A percentile compares a stretch with the other conserved stretches of the same genome.
Evolutionary conservation across 2,888 invertebrate genomes (phyloP).

Genomic region (Campoplex nolae): DNA sequence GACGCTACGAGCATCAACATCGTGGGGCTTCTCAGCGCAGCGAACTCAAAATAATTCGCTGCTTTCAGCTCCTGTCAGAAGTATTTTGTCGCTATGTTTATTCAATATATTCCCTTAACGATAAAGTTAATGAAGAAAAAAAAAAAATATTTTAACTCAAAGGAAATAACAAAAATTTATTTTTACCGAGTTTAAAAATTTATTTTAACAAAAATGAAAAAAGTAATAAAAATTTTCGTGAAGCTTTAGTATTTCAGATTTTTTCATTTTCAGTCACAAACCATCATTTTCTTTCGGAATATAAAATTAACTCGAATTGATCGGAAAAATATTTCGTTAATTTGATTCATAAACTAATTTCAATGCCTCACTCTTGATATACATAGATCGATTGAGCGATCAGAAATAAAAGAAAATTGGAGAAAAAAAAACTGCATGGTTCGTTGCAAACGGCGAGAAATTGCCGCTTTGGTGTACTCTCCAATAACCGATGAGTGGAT

Average conservation of each 20-base stretch:
- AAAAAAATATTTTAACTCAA: background rate
- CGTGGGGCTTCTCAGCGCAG: background rate
- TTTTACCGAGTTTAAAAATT: background rate
- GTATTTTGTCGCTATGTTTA: background rate
- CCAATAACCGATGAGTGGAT: background rate
- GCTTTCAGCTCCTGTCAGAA: background rate
- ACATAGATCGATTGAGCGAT: background rate
- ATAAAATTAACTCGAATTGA: no score
- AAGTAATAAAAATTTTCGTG: no score
- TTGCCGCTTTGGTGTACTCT: background rate
- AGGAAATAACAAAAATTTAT: background rate
- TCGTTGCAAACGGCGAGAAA: background rate
- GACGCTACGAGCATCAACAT: background rate
- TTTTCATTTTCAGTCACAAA: no score
- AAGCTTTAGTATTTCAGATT: no score
- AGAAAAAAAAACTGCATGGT: background rate
- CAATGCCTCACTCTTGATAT: background rate
- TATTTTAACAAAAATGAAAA: no score
- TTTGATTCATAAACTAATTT: background rate
- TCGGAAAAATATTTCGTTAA: background rate
- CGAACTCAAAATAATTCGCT: background rate
- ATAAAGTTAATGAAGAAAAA: background rate
- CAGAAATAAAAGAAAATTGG: no score
- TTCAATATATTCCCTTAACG: background rate
- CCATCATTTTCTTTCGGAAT: no score